Evolutionary conservation across 2,797 vertebrate species (phyloP).

Genomic region (Sylvia borin): DNA sequence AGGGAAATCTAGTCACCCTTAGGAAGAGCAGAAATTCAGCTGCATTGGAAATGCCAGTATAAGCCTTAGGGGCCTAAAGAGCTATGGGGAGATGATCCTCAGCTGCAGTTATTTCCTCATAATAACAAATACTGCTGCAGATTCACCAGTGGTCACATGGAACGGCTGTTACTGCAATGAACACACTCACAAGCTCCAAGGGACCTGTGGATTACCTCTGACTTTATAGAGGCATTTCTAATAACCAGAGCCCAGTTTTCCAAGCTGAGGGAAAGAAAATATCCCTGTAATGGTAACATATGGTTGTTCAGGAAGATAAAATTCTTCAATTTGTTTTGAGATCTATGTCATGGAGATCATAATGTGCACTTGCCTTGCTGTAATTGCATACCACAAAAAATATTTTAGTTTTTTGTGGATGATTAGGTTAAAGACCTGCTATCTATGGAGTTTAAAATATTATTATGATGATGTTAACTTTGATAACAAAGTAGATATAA

Average conservation of each 20-base stretch:
- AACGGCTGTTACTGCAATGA: not conserved
- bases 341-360: not conserved
- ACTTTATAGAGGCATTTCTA: not conserved
- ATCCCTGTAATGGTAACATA: not conserved
- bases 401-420: not conserved
- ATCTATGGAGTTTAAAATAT: not conserved
- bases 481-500: not conserved
- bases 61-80: not conserved
- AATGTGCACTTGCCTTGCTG: not conserved
- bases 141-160: not conserved
- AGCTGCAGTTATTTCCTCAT: not conserved
- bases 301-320: not conserved
- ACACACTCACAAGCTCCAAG: not conserved
- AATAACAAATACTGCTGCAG: not conserved
- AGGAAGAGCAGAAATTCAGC: not conserved
- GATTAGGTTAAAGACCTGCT: not conserved
- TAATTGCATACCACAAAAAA: not conserved
- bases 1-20: not conserved
- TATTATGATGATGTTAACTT: not conserved
- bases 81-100: not conserved
- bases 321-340: not conserved
- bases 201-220: not conserved
- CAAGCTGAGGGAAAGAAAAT: not conserved
- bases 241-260: not conserved
- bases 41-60: constrained; percentile 5